Evolutionary conservation across 2,797 vertebrate genomes (phyloP).

Genomic region (Sphenopsis melanotis): DNA sequence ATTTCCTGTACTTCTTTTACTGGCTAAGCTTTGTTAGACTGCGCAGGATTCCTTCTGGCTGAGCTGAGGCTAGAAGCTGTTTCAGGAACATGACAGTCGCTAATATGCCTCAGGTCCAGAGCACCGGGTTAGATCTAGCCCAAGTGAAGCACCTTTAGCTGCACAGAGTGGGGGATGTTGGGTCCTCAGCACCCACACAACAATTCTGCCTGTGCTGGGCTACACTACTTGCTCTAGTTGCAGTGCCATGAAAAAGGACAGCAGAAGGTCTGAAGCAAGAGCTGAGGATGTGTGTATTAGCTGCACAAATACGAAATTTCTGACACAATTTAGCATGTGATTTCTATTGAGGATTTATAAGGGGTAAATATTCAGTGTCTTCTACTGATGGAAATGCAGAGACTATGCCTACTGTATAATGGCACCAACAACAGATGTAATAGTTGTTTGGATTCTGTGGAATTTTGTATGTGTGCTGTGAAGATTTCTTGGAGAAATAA

Average conservation of each 20-base stretch:
- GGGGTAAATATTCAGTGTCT: background rate
- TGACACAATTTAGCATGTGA: background rate
- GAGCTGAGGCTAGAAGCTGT: background rate
- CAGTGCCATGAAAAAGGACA: rapidly evolving
- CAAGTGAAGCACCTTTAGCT: background rate
- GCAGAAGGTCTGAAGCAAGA: background rate
- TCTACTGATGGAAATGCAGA: background rate
- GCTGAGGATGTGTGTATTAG: background rate
- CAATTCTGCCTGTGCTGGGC: background rate
- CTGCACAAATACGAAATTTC: background rate
- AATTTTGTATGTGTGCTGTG: background rate
- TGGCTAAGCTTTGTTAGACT: background rate
- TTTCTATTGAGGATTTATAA: background rate
- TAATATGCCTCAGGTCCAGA: background rate
- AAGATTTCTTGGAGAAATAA: background rate
- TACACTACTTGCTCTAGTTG: rapidly evolving
- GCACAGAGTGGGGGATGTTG: rapidly evolving
- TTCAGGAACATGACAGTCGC: background rate
- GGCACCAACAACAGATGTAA: background rate
- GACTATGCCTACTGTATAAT: background rate
- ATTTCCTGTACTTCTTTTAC: background rate
- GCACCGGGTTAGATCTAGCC: background rate
- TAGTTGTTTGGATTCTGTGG: background rate
- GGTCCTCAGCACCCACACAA: background rate
- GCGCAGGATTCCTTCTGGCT: background rate